These are phyloP conservation scores for Bombyx mandarina DNA, from an alignment of 1,140 invertebrate species.

Conservation along the genomic window DNA sequence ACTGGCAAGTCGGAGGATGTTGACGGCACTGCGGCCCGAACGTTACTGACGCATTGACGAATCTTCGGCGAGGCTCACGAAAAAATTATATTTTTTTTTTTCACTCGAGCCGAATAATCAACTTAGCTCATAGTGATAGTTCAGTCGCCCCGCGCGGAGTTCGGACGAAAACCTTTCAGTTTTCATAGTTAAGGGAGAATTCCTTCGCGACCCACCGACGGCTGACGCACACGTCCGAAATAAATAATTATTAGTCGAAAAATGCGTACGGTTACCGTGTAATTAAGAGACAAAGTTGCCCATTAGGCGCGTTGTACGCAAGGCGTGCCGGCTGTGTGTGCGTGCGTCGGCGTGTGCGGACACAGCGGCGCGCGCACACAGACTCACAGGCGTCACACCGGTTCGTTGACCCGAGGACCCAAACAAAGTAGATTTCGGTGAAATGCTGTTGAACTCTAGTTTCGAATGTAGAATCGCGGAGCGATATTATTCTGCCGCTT, in stretches of 20 bases:
- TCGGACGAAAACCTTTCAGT: constrained; percentile 25
- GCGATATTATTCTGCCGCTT: constrained; percentile 22
- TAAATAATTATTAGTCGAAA: constrained; percentile 19
- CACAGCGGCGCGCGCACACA: constrained; percentile 45
- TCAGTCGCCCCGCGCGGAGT: constrained; percentile 44
- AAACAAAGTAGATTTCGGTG: constrained; percentile 70
- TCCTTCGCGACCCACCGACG: constrained; percentile 1
- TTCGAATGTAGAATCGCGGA: constrained; percentile 42
- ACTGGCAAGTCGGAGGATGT: constrained; percentile 47
- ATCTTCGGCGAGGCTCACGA: constrained; percentile 56
- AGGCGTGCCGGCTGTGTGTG: constrained; percentile 36
- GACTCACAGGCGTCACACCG: constrained; percentile 37
- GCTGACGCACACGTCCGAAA: constrained; percentile 12
- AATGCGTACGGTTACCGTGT: constrained; percentile 33
- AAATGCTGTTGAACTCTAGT: constrained; percentile 67
- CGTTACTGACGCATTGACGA: constrained; percentile 64
- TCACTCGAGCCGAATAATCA: constrained; percentile 63
- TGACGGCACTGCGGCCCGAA: constrained; percentile 45
- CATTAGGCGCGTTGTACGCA: constrained; percentile 22
- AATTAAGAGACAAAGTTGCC: constrained; percentile 55
- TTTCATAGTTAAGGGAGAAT: constrained; percentile 27
- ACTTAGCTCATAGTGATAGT: constrained; percentile 63
- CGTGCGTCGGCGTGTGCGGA: constrained; percentile 32
- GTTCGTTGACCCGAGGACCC: constrained; percentile 61
- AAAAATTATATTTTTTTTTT: constrained; percentile 66